Conservation (phyloP, 2,797 vertebrate species). For the Eremophila alpestris region DNA sequence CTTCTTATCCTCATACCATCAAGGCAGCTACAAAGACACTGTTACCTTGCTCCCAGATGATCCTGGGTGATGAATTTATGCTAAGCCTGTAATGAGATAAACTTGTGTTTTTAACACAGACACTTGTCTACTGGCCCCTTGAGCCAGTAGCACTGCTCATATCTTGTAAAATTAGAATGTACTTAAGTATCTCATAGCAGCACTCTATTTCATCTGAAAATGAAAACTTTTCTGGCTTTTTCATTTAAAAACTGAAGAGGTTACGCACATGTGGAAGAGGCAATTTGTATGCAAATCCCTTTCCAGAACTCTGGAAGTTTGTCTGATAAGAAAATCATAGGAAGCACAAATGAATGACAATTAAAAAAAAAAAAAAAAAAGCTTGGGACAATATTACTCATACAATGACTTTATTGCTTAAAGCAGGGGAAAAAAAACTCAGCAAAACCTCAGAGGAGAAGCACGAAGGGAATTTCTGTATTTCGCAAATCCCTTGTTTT, state of each 20-base stretch:
- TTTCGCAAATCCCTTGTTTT: conserved; percentile 38
- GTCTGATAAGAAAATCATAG: conserved; percentile 25
- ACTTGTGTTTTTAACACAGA: background rate
- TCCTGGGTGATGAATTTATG: background rate
- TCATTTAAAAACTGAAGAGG: background rate
- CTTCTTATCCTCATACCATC: background rate
- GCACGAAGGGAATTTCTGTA: conserved; percentile 63
- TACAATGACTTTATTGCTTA: conserved; percentile 32
- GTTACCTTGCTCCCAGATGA: background rate
- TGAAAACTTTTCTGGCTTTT: background rate
- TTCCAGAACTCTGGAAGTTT: conserved; percentile 31
- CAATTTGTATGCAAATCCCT: background rate
- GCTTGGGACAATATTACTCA: conserved; percentile 28
- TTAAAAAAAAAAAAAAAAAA: background rate
- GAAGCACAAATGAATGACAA: conserved; percentile 61
- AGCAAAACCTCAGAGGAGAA: conserved; percentile 59
- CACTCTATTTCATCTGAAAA: background rate
- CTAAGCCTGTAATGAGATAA: background rate
- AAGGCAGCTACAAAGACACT: background rate
- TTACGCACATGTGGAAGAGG: accelerated
- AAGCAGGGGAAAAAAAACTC: background rate
- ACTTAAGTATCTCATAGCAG: background rate
- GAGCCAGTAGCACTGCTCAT: background rate
- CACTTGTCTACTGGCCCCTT: background rate
- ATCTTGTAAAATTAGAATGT: background rate